These are phyloP conservation scores for Acronicta psi DNA, from an alignment of 2,888 invertebrate genomes.

Conservation along the genomic window DNA sequence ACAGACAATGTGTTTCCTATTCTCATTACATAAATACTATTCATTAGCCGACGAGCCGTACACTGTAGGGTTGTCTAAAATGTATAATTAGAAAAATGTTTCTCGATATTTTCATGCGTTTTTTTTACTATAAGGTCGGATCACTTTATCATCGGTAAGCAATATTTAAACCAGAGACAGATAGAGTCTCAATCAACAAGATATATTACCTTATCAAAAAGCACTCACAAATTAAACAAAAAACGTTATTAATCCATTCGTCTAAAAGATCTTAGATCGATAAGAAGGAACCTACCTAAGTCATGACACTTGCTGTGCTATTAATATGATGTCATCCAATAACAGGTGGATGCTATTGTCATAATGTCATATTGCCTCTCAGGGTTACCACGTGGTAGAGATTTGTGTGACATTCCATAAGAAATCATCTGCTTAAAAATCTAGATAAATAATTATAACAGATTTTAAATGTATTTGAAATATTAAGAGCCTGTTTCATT, in stretches of 20 bases:
- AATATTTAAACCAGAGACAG: no score
- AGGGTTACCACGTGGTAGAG: slow-evolving; percentile 24
- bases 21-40: slow-evolving; percentile 71
- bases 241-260: background rate
- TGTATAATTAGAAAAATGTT: background rate
- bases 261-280: background rate
- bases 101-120: no score
- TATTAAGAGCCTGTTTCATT: no score
- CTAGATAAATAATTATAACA: no score
- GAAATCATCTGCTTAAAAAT: no score
- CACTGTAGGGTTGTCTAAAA: slow-evolving; percentile 51
- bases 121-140: no score
- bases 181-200: no score
- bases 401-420: no score
- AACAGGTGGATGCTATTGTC: slow-evolving; percentile 39
- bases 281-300: slow-evolving; percentile 5
- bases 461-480: no score
- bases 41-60: slow-evolving; percentile 64
- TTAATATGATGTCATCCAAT: slow-evolving; percentile 30
- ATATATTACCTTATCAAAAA: no score
- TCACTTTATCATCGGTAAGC: no score
- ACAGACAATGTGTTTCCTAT: slow-evolving; percentile 69
- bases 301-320: slow-evolving; percentile 20
- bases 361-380: slow-evolving; percentile 27
- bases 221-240: background rate